Evolutionary conservation across 2,888 invertebrate species (phyloP).

Genomic region (Tetropium fuscum): DNA sequence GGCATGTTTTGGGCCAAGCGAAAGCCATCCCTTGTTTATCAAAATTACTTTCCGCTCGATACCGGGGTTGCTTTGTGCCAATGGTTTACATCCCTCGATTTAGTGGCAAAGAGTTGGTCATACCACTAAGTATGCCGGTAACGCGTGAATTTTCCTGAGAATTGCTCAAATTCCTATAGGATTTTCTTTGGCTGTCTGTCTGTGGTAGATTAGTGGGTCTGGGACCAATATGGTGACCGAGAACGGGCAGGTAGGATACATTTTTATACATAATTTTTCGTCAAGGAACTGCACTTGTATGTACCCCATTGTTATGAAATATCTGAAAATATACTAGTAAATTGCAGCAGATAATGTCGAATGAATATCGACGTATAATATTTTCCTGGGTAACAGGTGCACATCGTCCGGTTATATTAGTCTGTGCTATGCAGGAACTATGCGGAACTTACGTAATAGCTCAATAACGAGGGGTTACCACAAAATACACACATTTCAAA

Average conservation of each 20-base stretch:
- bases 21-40: constrained; percentile 44
- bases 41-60: constrained; percentile 65
- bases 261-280: constrained; percentile 1
- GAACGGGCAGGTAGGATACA: constrained; percentile 61
- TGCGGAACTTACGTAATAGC: constrained; percentile 25
- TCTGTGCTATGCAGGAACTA: constrained; percentile 14
- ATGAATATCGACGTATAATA: no score
- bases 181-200: constrained; percentile 14
- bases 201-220: constrained; percentile 31
- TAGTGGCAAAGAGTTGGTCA: constrained; percentile 56
- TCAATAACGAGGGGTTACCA: neutral
- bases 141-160: constrained; percentile 50
- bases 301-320: no score
- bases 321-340: no score
- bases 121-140: constrained; percentile 56
- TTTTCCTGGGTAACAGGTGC: neutral
- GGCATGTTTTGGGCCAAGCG: neutral
- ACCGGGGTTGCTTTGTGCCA: constrained; percentile 61
- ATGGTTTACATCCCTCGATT: constrained; percentile 54
- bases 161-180: constrained; percentile 40
- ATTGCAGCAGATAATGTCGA: no score
- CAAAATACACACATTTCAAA: no score
- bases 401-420: constrained; percentile 8
- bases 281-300: no score
- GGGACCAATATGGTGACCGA: constrained; percentile 61